Base-by-base conservation (phyloP, 2,113 vertebrate species). In the Apistogramma diplotaenia region DNA sequence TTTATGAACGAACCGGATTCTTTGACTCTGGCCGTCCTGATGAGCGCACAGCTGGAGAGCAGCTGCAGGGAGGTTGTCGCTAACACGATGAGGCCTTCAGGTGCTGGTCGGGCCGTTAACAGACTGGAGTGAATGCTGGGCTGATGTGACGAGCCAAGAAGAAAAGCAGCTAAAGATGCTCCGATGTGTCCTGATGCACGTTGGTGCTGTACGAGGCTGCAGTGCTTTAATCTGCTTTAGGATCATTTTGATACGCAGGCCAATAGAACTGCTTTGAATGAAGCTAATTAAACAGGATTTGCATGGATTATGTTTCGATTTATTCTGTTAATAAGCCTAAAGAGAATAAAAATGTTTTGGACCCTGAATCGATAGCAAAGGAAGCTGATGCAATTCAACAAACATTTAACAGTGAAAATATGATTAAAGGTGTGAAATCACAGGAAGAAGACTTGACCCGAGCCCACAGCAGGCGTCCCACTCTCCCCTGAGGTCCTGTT, bases 391-490 rank as follows among this genome's bases (percentile, higher is more conserved):
- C 15, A 43, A 37, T 6, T 65, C 61, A 65, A 43, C 21, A 11
- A 43, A 2, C 21, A 25, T 43, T 65, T 43, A 10, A 43, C 25
- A 65, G 25, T 25, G 25, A 43, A 11, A 25, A 65, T 43, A 1
- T 25, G 61, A 43, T 43, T 25, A 0, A 5, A 16, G 21, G 25
- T 3, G 0, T 0, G 0, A 0, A 33, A 16, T 2, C 1, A 3
- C 16, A 31, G 0, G 15, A 19, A 8, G 33, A 18, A 0, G 35
- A 65, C 35, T 35, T 7, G 35, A 62, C 1, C n/a, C 35, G 0
- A 13, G 12, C 35, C 3, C 60, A 62, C 35, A 31, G 29, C n/a
- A n/a, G n/a, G n/a, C n/a, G n/a, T n/a, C n/a, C n/a, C n/a, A n/a
- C n/a, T n/a, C n/a, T n/a, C n/a, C n/a, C n/a, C n/a, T n/a, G n/a